Evolutionary conservation across 2,113 vertebrate species (phyloP).

Genomic region (Pavo muticus): DNA sequence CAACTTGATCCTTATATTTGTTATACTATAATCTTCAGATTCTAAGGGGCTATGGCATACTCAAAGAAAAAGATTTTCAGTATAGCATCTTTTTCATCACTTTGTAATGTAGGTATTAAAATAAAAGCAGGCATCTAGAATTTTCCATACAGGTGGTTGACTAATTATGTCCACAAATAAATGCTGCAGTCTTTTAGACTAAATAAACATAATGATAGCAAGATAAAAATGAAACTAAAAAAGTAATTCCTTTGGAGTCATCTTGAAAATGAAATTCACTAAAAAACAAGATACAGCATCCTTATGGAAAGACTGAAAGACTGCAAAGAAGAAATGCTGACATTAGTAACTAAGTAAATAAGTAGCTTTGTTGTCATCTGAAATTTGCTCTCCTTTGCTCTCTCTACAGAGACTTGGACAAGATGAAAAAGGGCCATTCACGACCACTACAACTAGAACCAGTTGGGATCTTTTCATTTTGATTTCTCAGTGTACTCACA

Average conservation of each 20-base stretch:
- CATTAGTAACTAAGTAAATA: neutral
- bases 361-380: neutral
- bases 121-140: neutral
- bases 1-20: neutral
- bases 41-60: neutral
- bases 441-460: neutral
- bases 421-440: neutral
- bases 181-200: neutral
- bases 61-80: neutral
- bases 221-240: neutral
- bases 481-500: neutral
- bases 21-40: neutral
- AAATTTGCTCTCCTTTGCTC: neutral
- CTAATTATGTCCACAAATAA: neutral
- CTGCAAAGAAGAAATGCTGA: neutral
- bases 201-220: neutral
- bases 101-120: neutral
- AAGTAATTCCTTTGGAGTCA: neutral
- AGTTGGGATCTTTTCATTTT: neutral
- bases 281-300: neutral
- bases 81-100: neutral
- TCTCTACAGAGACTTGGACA: neutral
- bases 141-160: neutral
- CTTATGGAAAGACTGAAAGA: neutral
- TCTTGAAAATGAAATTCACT: neutral